These are phyloP conservation scores for Rallus crepitans DNA, from an alignment of 2,797 vertebrate species.

Conservation along the genomic window DNA sequence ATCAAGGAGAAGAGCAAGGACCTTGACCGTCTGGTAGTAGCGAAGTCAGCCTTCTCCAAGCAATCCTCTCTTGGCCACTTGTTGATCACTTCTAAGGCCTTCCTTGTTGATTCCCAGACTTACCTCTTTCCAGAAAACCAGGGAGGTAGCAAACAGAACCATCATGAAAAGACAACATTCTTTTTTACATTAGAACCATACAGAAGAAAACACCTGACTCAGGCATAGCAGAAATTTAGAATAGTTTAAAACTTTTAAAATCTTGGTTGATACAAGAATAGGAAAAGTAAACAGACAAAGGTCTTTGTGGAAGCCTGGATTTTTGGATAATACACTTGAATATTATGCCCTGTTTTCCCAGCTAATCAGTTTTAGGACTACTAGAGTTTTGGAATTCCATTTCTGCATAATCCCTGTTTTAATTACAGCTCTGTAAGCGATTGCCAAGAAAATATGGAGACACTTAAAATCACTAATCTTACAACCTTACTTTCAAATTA, in stretches of 20 bases:
- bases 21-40: not conserved
- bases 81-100: not conserved
- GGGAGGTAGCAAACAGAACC: not conserved
- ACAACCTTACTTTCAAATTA: conserved; percentile 62
- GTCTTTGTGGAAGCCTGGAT: not conserved
- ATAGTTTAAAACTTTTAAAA: accelerated
- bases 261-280: too few species aligned
- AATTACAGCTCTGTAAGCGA: not conserved
- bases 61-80: not conserved
- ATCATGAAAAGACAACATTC: not conserved
- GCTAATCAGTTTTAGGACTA: not conserved
- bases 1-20: not conserved
- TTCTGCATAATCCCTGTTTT: not conserved
- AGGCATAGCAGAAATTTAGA: not conserved
- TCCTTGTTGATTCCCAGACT: not conserved
- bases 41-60: not conserved
- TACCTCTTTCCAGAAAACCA: not conserved
- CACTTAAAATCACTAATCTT: conserved; percentile 48
- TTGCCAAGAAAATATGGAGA: not conserved
- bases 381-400: not conserved
- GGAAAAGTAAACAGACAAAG: not conserved
- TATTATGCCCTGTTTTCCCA: not conserved
- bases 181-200: not conserved
- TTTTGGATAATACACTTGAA: not conserved
- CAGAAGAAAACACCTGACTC: not conserved